Evolutionary conservation across 1,140 invertebrate species (phyloP).

Genomic region (Stegodyphus dumicola): DNA sequence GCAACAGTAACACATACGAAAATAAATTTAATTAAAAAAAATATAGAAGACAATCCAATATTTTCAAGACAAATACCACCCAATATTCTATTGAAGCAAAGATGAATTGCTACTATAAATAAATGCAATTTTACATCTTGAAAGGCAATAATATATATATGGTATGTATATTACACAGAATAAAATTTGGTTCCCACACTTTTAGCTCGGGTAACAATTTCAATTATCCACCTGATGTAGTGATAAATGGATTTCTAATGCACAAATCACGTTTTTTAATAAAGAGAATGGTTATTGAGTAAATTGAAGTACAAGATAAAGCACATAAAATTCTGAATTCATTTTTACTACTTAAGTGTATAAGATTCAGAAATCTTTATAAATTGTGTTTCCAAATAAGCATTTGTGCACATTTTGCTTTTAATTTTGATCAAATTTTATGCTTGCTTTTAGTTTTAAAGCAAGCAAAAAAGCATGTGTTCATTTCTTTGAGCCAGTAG

Average conservation of each 20-base stretch:
- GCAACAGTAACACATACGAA: too few relatives aligned
- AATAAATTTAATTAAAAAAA: too few relatives aligned
- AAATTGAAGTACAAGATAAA: conserved; percentile 3
- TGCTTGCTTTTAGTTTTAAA: conserved; percentile 15
- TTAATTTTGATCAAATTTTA: background rate
- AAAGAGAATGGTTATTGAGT: background rate
- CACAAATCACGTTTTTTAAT: background rate
- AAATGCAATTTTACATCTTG: background rate
- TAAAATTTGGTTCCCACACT: conserved; percentile 1
- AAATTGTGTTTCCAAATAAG: conserved; percentile 56
- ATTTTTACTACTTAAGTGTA: conserved; percentile 36
- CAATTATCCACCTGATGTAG: background rate
- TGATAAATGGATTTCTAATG: background rate
- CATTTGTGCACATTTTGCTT: conserved; percentile 14
- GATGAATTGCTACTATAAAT: conserved; percentile 36
- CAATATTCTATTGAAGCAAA: conserved; percentile 49
- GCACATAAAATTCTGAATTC: conserved; percentile 2
- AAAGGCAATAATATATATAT: background rate
- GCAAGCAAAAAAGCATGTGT: conserved; percentile 40
- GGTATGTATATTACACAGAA: background rate
- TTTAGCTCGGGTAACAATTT: background rate
- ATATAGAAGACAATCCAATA: background rate
- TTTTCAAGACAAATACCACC: conserved; percentile 25
- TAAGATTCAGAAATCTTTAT: conserved; percentile 55
- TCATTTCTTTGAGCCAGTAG: conserved; percentile 45